Evolutionary conservation across 1,140 invertebrate species (phyloP).

Genomic region (Saccostrea cuccullata): DNA sequence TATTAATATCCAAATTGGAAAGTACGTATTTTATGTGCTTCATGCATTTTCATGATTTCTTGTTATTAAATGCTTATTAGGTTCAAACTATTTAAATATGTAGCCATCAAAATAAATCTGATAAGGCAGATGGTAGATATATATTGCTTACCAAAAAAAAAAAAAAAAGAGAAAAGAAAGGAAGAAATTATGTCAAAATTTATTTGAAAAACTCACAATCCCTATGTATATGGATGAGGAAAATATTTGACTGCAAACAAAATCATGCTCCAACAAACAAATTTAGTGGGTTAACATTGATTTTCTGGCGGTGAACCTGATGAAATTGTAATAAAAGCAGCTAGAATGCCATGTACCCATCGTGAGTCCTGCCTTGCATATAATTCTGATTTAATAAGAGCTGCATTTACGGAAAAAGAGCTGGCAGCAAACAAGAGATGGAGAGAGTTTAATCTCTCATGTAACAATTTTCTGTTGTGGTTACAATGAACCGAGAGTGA

Average conservation of each 20-base stretch:
- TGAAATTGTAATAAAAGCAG: conserved; percentile 24
- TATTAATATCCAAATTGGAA: too few species aligned
- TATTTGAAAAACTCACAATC: too few species aligned
- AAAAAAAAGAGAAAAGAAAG: too few species aligned
- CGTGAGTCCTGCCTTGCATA: not conserved
- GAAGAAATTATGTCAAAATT: too few species aligned
- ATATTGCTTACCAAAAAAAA: too few species aligned
- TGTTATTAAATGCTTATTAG: too few species aligned
- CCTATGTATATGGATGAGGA: not conserved
- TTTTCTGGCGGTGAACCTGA: conserved; percentile 3
- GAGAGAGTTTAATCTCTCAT: not conserved
- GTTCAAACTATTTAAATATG: too few species aligned
- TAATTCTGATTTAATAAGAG: not conserved
- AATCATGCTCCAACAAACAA: conserved; percentile 19
- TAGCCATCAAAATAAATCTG: too few species aligned
- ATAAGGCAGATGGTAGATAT: too few species aligned
- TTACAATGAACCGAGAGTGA: not conserved
- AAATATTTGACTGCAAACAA: not conserved
- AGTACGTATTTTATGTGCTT: too few species aligned
- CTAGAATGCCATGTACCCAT: not conserved
- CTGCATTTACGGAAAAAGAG: not conserved
- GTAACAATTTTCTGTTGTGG: not conserved
- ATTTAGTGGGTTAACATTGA: not conserved
- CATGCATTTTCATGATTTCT: too few species aligned
- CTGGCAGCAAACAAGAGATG: not conserved